These are phyloP conservation scores for Streptopelia turtur DNA, from an alignment of 2,797 vertebrate genomes.

Conservation along the genomic window DNA sequence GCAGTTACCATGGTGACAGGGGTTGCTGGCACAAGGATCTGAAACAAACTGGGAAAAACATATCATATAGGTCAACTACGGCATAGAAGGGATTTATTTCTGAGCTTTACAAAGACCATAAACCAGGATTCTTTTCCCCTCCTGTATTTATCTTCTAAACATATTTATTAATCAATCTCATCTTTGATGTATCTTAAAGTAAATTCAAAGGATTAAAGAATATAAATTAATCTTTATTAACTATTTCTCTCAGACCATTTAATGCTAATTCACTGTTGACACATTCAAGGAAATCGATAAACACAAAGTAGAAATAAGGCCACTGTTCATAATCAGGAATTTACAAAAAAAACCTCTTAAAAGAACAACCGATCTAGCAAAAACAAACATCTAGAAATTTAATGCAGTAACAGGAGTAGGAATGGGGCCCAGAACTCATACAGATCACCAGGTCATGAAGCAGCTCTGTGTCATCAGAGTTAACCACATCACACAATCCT, in stretches of 20 bases:
- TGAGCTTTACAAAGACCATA: not conserved
- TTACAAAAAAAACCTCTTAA: not conserved
- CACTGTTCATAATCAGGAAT: not conserved
- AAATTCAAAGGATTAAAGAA: constrained; percentile 24
- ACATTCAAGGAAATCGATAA: not conserved
- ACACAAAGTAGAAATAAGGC: not conserved
- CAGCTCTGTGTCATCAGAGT: not conserved
- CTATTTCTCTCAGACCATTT: not conserved
- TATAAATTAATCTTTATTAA: not conserved
- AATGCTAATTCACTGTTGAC: not conserved
- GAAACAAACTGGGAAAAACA: constrained; percentile 86
- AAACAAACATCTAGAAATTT: not conserved
- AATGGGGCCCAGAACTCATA: not conserved
- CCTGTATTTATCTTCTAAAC: not conserved
- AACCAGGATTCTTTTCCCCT: not conserved
- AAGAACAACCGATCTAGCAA: not conserved
- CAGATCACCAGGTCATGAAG: not conserved
- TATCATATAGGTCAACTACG: constrained; percentile 66
- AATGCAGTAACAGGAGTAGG: not conserved
- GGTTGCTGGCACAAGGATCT: constrained; percentile 93
- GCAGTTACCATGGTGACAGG: constrained; percentile 98
- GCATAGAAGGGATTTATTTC: not conserved
- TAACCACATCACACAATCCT: not conserved
- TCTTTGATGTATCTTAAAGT: not conserved
- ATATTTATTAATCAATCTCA: not conserved